Percentiles rank a stretch among this genome's conserved stretches.
phyloP scores from a whole-genome alignment of 2,113 vertebrate species.

The Malurus melanocephalus region DNA sequence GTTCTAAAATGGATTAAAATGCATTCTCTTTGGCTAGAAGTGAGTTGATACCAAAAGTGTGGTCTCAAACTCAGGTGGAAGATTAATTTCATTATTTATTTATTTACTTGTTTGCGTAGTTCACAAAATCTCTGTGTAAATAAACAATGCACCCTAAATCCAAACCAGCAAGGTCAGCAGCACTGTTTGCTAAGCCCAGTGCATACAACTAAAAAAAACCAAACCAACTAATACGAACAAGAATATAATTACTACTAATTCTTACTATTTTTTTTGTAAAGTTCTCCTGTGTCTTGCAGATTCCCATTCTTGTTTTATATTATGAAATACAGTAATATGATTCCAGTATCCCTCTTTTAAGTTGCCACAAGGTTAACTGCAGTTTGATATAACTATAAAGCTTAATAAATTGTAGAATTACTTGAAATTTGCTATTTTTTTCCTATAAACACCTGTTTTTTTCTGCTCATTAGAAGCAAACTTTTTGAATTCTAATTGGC shows the following conservation, averaged over 20 bases:
- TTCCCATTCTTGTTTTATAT: background rate
- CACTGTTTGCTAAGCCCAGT: background rate
- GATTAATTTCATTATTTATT: background rate
- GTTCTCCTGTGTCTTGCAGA: background rate
- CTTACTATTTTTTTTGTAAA: background rate
- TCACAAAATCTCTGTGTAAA: background rate
- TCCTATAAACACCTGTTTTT: background rate
- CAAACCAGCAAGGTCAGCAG: background rate
- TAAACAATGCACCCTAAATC: background rate
- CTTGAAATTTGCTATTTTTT: background rate
- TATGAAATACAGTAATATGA: background rate
- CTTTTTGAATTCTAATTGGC: background rate
- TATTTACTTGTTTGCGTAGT: background rate
- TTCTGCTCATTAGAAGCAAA: conserved; percentile 10
- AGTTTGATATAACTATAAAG: background rate
- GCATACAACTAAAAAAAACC: background rate
- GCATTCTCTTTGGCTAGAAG: background rate
- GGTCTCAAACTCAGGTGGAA: background rate
- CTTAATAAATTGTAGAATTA: conserved; percentile 2
- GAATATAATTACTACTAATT: background rate
- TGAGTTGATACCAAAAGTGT: background rate
- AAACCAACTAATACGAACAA: background rate
- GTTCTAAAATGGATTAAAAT: conserved; percentile 10
- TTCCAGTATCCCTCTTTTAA: background rate
- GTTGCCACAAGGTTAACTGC: background rate